A percentile compares a stretch with the other conserved stretches of the same genome.
Conservation (phyloP, 2,797 vertebrate genomes). For the Bovichtus variegatus region DNA sequence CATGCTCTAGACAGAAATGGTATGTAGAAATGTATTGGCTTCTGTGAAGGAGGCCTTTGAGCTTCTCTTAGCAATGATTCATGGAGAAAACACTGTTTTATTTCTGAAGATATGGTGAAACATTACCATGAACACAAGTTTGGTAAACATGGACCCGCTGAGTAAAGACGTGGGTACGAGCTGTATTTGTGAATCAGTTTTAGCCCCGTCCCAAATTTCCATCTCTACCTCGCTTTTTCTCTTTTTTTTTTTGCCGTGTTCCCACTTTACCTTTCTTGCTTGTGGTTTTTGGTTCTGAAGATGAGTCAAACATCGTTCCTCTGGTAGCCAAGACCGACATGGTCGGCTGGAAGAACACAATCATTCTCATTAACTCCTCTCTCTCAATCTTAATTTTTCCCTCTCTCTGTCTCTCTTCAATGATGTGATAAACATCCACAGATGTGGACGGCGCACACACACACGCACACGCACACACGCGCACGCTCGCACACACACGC, state of each 20-base stretch:
- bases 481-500: constrained; percentile 19
- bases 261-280: constrained; percentile 9
- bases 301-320: constrained; percentile 48
- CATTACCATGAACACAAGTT: no score
- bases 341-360: constrained; percentile 70
- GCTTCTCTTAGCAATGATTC: no score
- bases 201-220: background rate
- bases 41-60: background rate
- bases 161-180: background rate
- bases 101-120: no score
- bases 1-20: no score
- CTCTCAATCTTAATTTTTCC: constrained; percentile 38
- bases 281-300: constrained; percentile 44
- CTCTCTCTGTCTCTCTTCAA: constrained; percentile 40
- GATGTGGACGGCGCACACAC: constrained; percentile 62
- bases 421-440: constrained; percentile 79
- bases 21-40: no score
- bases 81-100: no score
- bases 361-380: constrained; percentile 63
- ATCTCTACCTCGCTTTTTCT: background rate
- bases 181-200: background rate
- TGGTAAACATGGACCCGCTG: no score
- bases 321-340: constrained; percentile 48
- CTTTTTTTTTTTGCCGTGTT: background rate
- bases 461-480: constrained; percentile 2